Conservation (phyloP, 2,797 vertebrate species). For the Pygocentrus nattereri region DNA sequence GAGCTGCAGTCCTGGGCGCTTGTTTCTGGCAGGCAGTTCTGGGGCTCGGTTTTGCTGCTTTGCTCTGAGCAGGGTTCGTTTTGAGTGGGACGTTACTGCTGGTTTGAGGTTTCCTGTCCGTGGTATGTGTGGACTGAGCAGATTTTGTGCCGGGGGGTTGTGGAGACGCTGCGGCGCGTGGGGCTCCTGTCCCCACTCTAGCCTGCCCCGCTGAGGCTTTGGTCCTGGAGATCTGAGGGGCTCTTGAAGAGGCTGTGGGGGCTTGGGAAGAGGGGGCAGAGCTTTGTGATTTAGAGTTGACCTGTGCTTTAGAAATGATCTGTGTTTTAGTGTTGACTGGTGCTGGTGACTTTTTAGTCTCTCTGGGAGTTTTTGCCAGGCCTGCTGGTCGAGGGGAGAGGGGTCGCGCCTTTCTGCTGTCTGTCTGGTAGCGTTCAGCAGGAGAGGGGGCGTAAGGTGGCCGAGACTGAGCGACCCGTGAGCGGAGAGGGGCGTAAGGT, state of each 20-base stretch:
- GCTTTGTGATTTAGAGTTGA: conserved; percentile 52
- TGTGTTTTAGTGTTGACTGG: not conserved
- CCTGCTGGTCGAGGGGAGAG: conserved; percentile 51
- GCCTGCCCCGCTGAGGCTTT: conserved; percentile 22
- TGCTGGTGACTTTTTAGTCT: conserved; percentile 25
- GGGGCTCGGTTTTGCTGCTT: conserved; percentile 55
- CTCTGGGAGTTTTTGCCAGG: conserved; percentile 53
- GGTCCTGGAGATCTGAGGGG: not conserved
- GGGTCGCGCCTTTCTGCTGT: conserved; percentile 42
- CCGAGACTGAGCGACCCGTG: conserved; percentile 70
- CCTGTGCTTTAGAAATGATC: not conserved
- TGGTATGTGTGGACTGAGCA: not conserved
- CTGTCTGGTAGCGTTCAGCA: conserved; percentile 68
- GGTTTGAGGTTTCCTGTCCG: conserved; percentile 44
- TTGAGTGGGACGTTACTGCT: conserved; percentile 32
- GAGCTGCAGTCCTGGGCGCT: conserved; percentile 60
- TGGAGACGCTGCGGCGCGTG: not conserved
- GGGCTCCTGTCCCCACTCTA: not conserved
- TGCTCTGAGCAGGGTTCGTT: conserved; percentile 20
- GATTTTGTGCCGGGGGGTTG: conserved; percentile 28
- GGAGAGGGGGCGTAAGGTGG: conserved; percentile 75
- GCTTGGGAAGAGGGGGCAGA: conserved; percentile 56
- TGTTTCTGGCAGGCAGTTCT: conserved; percentile 12
- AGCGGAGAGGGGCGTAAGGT: conserved; percentile 59
- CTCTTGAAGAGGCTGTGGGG: conserved; percentile 31